A percentile compares a stretch with the other conserved stretches of the same genome.
Conservation (phyloP, 2,888 invertebrate genomes). For the Macaria notata region DNA sequence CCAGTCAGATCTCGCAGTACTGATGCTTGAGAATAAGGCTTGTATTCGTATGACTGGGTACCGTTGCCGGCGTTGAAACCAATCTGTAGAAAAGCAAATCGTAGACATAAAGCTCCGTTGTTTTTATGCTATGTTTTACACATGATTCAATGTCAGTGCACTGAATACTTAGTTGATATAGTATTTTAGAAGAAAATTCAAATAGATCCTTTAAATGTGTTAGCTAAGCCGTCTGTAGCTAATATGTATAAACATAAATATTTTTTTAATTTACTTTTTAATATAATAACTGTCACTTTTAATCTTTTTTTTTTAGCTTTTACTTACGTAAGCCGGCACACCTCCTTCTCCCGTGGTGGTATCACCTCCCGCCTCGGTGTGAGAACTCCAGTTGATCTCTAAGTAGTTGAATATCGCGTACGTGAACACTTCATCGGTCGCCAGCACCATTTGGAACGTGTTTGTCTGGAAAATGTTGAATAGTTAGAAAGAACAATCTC, state of each 20-base stretch:
- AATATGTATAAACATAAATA: too few species aligned
- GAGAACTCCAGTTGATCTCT: slow-evolving; percentile 94
- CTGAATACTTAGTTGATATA: too few species aligned
- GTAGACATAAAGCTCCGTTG: too few species aligned
- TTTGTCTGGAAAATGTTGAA: slow-evolving; percentile 86
- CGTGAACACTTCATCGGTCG: slow-evolving; percentile 96
- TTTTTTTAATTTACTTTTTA: too few species aligned
- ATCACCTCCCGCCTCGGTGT: slow-evolving; percentile 95
- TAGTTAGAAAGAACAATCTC: neutral
- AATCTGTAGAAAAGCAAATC: slow-evolving; percentile 79
- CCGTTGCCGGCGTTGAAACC: slow-evolving; percentile 99
- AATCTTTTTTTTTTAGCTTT: too few species aligned
- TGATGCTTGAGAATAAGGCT: slow-evolving; percentile 93
- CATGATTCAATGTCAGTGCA: too few species aligned
- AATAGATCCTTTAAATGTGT: too few species aligned
- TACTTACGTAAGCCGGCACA: slow-evolving; percentile 91
- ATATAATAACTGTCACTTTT: too few species aligned
- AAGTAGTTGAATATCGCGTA: slow-evolving; percentile 98
- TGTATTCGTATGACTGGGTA: slow-evolving; percentile 93
- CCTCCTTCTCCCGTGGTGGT: slow-evolving; percentile 94
- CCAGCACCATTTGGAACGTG: slow-evolving; percentile 96
- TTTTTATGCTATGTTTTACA: too few species aligned
- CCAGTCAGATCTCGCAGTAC: slow-evolving; percentile 92
- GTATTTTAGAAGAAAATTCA: too few species aligned
- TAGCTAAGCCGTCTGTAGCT: too few species aligned